Conservation (phyloP, 2,888 invertebrate genomes). For the Andrena haemorrhoa region DNA sequence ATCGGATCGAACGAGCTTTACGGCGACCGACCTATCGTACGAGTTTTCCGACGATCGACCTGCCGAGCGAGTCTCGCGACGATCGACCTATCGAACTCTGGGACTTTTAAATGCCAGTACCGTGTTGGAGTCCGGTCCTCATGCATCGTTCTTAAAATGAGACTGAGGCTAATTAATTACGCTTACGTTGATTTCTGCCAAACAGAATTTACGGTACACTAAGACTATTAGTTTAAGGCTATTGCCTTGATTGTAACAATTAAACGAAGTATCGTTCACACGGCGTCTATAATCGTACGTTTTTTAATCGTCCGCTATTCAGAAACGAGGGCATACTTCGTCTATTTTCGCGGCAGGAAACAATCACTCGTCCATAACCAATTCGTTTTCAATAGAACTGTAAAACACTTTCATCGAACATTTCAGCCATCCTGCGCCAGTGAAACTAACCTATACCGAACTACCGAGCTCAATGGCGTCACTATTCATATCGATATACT, state of each 20-base stretch:
- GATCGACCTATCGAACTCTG: slow-evolving; percentile 8
- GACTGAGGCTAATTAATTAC: slow-evolving; percentile 66
- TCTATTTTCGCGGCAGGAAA: slow-evolving; percentile 8
- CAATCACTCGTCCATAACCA: slow-evolving; percentile 1
- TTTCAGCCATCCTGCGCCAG: slow-evolving; percentile 15
- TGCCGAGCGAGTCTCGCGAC: not conserved
- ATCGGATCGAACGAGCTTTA: not conserved
- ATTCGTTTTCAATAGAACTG: not conserved
- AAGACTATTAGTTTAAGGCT: slow-evolving; percentile 46
- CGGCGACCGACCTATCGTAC: not conserved
- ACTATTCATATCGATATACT: not conserved
- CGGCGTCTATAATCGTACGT: slow-evolving; percentile 17
- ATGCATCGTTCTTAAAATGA: slow-evolving; percentile 42
- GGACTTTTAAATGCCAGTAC: slow-evolving; percentile 13
- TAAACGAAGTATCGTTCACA: slow-evolving; percentile 8
- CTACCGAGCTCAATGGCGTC: not conserved
- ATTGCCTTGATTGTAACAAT: slow-evolving; percentile 35
- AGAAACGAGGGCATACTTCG: slow-evolving; percentile 40
- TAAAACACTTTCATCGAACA: not conserved
- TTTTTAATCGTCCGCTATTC: slow-evolving; percentile 7
- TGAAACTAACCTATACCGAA: not conserved
- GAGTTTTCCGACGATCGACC: slow-evolving; percentile 3
- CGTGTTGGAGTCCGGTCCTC: slow-evolving; percentile 31
- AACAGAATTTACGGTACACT: slow-evolving; percentile 43
- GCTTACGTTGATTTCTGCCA: slow-evolving; percentile 69